Conservation (phyloP, 2,113 vertebrate species). For the Asarcornis scutulata region DNA sequence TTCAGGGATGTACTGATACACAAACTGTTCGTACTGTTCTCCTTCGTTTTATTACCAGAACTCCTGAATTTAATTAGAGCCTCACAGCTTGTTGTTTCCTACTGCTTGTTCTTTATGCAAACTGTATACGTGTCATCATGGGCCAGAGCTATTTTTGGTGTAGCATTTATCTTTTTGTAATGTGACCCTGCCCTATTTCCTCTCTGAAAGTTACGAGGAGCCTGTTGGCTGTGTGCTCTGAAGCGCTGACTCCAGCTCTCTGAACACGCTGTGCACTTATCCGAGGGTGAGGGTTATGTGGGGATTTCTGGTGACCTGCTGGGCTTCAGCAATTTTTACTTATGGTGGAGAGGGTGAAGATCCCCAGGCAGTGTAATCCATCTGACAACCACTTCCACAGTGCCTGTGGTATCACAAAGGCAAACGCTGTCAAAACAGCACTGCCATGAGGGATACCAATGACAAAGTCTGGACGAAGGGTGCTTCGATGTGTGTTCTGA, state of each 20-base stretch:
- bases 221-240: background rate
- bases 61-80: constrained; percentile 1
- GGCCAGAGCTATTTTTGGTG: constrained; percentile 19
- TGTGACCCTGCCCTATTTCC: constrained; percentile 21
- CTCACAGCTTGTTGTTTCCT: constrained; percentile 4
- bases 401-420: constrained; percentile 19
- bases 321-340: constrained; percentile 10
- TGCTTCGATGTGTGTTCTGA: background rate
- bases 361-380: background rate
- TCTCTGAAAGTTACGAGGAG: background rate
- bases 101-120: constrained; percentile 2
- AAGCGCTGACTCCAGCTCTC: background rate
- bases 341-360: background rate
- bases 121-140: constrained; percentile 23
- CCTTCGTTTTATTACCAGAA: background rate
- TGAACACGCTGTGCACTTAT: background rate
- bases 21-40: background rate
- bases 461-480: constrained; percentile 6
- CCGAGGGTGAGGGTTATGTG: background rate
- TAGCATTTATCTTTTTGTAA: background rate
- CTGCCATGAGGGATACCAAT: background rate
- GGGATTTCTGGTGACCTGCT: constrained; percentile 5
- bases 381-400: constrained; percentile 53
- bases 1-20: background rate
- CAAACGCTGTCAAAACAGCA: constrained; percentile 44